phyloP scores from a whole-genome alignment of 2,888 invertebrate genomes.

The Rhingia campestris region DNA sequence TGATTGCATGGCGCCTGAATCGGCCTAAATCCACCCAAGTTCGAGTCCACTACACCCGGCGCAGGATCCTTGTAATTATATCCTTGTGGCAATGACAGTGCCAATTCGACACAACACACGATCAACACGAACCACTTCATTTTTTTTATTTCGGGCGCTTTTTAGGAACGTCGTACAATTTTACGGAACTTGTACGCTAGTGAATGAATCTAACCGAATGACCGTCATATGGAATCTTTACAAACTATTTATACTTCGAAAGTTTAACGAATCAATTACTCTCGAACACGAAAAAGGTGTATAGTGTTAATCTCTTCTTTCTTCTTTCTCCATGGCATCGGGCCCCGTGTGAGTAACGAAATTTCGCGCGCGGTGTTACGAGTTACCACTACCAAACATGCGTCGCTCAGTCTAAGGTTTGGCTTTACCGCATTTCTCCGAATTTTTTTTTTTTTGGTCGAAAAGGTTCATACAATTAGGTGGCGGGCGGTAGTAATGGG shows the following conservation, averaged over 20 bases:
- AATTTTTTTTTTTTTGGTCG: constrained; percentile 28
- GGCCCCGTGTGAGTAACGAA: constrained; percentile 38
- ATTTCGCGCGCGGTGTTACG: constrained; percentile 67
- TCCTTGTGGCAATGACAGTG: constrained; percentile 70
- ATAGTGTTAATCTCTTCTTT: constrained; percentile 71
- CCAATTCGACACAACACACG: constrained; percentile 60
- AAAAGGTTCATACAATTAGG: constrained; percentile 26
- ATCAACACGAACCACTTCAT: constrained; percentile 74
- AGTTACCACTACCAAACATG: constrained; percentile 37
- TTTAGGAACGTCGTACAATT: constrained; percentile 19
- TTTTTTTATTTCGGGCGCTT: constrained; percentile 2
- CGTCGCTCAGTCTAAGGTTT: constrained; percentile 57
- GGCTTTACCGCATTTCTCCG: constrained; percentile 60
- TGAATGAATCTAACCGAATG: constrained; percentile 75
- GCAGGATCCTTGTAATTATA: constrained; percentile 70
- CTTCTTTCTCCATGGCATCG: constrained; percentile 56
- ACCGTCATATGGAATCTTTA: constrained; percentile 71
- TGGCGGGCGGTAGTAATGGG: background rate
- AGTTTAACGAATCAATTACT: constrained; percentile 72
- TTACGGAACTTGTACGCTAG: constrained; percentile 58
- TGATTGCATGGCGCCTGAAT: constrained; percentile 70
- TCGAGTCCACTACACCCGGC: constrained; percentile 34
- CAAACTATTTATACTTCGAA: constrained; percentile 76
- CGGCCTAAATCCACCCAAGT: constrained; percentile 63
- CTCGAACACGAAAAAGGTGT: constrained; percentile 72